Evolutionary conservation across 2,888 invertebrate species (phyloP).

Genomic region (Peribatodes rhomboidaria): DNA sequence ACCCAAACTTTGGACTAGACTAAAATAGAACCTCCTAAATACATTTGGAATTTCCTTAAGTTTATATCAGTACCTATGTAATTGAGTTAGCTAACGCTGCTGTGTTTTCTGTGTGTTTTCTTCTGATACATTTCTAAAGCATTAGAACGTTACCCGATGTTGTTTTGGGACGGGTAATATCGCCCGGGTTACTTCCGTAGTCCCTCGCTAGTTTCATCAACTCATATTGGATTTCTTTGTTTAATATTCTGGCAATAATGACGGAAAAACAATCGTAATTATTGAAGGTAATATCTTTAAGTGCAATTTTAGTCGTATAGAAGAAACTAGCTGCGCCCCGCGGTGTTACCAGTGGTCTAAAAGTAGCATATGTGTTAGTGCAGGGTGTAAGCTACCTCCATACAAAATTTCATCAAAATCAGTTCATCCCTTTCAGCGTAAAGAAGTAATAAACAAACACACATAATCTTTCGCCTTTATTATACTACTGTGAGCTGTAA

Average conservation of each 20-base stretch:
- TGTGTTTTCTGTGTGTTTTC: neutral
- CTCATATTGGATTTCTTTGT: constrained; percentile 17
- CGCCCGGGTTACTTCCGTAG: constrained; percentile 5
- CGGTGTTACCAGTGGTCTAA: no score
- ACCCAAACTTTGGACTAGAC: no score
- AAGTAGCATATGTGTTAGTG: no score
- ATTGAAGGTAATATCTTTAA: neutral
- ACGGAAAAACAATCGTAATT: neutral
- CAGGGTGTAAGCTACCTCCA: no score
- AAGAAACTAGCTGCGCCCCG: no score
- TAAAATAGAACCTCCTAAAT: neutral
- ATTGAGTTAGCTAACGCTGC: neutral
- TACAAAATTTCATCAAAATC: no score
- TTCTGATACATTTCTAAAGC: neutral
- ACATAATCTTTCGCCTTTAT: no score
- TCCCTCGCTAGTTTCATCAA: neutral
- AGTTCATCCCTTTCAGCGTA: no score
- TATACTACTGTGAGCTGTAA: no score
- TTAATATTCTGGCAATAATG: constrained; percentile 7
- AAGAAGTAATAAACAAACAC: no score
- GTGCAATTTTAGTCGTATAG: neutral
- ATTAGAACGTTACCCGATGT: neutral
- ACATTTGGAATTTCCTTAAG: neutral
- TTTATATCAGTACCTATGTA: neutral
- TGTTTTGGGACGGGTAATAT: constrained; percentile 11